These are phyloP conservation scores for Scrobipalpa costella DNA, from an alignment of 2,888 invertebrate genomes.

Conservation along the genomic window DNA sequence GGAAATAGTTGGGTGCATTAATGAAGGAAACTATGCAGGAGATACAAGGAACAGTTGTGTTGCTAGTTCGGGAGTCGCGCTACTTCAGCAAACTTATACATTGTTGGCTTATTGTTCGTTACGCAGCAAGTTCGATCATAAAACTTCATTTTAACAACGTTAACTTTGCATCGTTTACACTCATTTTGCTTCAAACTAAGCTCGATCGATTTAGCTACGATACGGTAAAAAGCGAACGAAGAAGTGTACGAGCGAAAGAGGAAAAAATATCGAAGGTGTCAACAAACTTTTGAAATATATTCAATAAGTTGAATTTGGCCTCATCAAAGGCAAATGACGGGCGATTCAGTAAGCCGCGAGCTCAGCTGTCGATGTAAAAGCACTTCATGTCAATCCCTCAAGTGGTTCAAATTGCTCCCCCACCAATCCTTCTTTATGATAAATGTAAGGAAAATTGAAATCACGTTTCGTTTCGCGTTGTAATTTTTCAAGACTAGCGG, in stretches of 20 bases:
- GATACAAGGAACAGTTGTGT: conserved; percentile 7
- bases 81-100: conserved; percentile 37
- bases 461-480: conserved; percentile 60
- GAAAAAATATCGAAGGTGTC: conserved; percentile 3
- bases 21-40: conserved; percentile 20
- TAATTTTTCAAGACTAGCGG: conserved; percentile 45
- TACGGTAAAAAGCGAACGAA: not conserved
- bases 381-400: conserved; percentile 67
- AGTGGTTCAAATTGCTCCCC: conserved; percentile 64
- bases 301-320: conserved; percentile 55
- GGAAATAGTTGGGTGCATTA: conserved; percentile 14
- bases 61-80: conserved; percentile 1
- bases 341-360: conserved; percentile 63
- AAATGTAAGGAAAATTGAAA: conserved; percentile 69
- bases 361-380: conserved; percentile 58
- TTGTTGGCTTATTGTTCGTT: conserved; percentile 57
- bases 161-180: conserved; percentile 42
- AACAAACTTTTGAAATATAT: conserved; percentile 42
- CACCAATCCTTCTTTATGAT: conserved; percentile 48
- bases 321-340: conserved; percentile 65
- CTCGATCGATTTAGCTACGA: conserved; percentile 37
- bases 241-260: not conserved
- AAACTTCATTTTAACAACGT: conserved; percentile 58
- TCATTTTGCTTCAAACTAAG: conserved; percentile 40
- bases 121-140: conserved; percentile 57